phyloP scores from a whole-genome alignment of 2,888 invertebrate species.

The Melieria crassipennis region DNA sequence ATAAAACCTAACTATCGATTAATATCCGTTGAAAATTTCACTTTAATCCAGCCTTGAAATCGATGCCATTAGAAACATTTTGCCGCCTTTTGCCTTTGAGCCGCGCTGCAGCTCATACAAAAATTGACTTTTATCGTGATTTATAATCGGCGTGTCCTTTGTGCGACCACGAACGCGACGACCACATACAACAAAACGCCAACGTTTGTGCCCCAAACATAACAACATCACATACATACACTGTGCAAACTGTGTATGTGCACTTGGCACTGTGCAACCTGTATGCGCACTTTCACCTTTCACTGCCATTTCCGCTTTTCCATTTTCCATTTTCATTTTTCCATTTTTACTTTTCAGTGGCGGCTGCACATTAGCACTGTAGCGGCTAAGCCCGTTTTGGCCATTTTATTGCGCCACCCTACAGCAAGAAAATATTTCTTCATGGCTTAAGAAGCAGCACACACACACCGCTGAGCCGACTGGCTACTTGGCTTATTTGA shows the following conservation, averaged over 20 bases:
- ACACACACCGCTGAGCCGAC: constrained; percentile 10
- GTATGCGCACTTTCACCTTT: constrained; percentile 1
- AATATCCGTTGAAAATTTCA: constrained; percentile 44
- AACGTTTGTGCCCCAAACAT: too few relatives aligned
- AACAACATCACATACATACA: too few relatives aligned
- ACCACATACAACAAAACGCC: background rate
- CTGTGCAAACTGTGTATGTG: background rate
- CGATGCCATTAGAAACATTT: constrained; percentile 56
- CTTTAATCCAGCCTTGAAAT: constrained; percentile 55
- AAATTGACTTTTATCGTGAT: constrained; percentile 61
- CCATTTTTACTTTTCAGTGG: constrained; percentile 19
- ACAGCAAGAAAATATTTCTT: constrained; percentile 52
- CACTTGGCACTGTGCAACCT: background rate
- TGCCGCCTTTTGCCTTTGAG: constrained; percentile 19
- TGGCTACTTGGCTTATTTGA: too few relatives aligned
- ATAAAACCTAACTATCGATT: constrained; percentile 32
- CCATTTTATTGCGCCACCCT: constrained; percentile 38
- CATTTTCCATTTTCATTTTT: constrained; percentile 4
- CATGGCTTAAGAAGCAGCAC: constrained; percentile 52
- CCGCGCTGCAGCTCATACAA: constrained; percentile 51
- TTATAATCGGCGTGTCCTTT: constrained; percentile 58
- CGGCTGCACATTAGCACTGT: constrained; percentile 22
- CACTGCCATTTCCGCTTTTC: background rate
- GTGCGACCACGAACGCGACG: constrained; percentile 16
- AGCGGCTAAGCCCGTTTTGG: constrained; percentile 36